Conservation (phyloP, 2,113 vertebrate genomes). For the Psephotus haematonotus region DNA sequence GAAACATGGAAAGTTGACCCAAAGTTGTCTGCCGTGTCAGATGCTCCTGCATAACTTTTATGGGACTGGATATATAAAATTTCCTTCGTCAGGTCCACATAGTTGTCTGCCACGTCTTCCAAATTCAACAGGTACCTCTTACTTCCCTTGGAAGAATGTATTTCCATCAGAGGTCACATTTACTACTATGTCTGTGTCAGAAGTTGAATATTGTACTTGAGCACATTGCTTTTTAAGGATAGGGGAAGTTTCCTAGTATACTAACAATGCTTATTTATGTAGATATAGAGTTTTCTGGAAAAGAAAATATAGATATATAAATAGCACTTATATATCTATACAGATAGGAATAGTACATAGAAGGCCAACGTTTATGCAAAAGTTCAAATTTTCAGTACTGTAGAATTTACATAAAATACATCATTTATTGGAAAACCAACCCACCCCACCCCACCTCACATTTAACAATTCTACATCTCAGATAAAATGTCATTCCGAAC, state of each 20-base stretch:
- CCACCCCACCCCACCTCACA: background rate
- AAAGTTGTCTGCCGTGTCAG: constrained; percentile 34
- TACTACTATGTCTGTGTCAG: constrained; percentile 50
- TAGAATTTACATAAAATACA: background rate
- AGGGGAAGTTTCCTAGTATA: background rate
- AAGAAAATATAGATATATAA: constrained; percentile 34
- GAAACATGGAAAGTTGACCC: background rate
- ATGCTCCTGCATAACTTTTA: constrained; percentile 3
- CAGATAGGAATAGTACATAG: background rate
- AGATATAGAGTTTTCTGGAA: constrained; percentile 18
- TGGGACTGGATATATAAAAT: background rate
- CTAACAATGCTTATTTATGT: constrained; percentile 10
- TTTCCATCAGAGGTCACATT: background rate
- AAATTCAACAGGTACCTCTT: constrained; percentile 35
- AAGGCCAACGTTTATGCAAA: background rate
- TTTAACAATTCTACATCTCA: constrained; percentile 48
- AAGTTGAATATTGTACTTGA: constrained; percentile 49
- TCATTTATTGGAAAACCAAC: background rate
- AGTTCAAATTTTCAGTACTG: background rate
- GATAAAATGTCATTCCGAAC: constrained; percentile 34
- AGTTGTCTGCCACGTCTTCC: constrained; percentile 38
- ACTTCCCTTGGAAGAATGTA: constrained; percentile 47
- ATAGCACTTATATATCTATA: constrained; percentile 22
- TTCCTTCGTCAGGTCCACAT: background rate
- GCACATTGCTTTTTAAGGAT: constrained; percentile 55